A percentile compares a stretch with the other conserved stretches of the same genome.
Evolutionary conservation across 2,888 invertebrate species (phyloP).

Genomic region (Leptinotarsa haldemani): DNA sequence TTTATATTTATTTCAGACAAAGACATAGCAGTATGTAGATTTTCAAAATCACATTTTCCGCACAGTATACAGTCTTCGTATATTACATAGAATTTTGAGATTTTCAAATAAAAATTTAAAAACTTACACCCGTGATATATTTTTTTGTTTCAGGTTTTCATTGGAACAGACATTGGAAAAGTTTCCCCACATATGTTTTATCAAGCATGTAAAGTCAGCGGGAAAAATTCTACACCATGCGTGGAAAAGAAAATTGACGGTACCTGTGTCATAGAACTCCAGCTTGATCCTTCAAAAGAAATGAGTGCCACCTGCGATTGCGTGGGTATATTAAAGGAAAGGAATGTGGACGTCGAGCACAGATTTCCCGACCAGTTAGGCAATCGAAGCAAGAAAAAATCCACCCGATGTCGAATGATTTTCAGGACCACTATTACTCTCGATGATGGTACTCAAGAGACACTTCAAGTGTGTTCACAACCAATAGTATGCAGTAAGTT

Average conservation of each 20-base stretch:
- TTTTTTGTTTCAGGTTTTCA: conserved; percentile 74
- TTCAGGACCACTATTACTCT: conserved; percentile 87
- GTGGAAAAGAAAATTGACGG: conserved; percentile 91
- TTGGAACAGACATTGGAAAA: conserved; percentile 91
- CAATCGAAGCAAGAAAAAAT: conserved; percentile 90
- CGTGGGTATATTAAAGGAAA: conserved; percentile 95
- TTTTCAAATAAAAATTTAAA: not conserved
- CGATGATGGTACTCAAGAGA: conserved; percentile 82
- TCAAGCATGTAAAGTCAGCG: conserved; percentile 95
- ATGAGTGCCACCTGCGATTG: conserved; percentile 96
- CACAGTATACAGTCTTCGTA: too few species aligned
- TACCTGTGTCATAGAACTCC: conserved; percentile 93
- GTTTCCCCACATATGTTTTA: conserved; percentile 97
- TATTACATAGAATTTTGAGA: too few species aligned
- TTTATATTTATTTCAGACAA: too few species aligned
- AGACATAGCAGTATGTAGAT: too few species aligned
- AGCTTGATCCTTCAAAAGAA: conserved; percentile 88
- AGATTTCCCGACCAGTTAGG: conserved; percentile 86
- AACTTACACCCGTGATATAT: not conserved
- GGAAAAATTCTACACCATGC: conserved; percentile 96
- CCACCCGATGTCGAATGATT: conserved; percentile 93
- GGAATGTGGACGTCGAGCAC: conserved; percentile 95
- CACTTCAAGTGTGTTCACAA: conserved; percentile 88
- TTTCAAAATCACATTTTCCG: too few species aligned
- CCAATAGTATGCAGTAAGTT: conserved; percentile 93